Evolutionary conservation across 2,888 invertebrate genomes (phyloP).

Genomic region (Sinopyrophorus schimmeli): DNA sequence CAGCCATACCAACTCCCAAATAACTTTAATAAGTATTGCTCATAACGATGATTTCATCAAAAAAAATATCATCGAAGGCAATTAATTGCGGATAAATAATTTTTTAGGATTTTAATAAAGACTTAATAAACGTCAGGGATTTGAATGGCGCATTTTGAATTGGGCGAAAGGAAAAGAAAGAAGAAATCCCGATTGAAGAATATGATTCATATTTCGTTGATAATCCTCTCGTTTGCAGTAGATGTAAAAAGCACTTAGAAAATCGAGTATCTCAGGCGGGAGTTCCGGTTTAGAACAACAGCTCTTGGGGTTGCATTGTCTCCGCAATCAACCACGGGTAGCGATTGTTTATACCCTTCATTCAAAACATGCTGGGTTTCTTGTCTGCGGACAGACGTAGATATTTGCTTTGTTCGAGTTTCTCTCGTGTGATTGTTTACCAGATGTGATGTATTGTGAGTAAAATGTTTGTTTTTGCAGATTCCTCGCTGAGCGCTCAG

Average conservation of each 20-base stretch:
- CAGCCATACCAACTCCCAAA: too few species aligned
- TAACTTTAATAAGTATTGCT: too few species aligned
- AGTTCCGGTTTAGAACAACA: conserved; percentile 32
- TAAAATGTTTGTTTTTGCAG: conserved; percentile 27
- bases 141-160: too few species aligned
- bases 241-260: conserved; percentile 30
- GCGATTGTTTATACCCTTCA: conserved; percentile 34
- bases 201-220: conserved; percentile 24
- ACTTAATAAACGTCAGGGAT: too few species aligned
- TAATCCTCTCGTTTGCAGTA: conserved; percentile 23
- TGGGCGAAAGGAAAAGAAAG: too few species aligned
- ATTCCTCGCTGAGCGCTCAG: conserved; percentile 21
- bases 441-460: conserved; percentile 26
- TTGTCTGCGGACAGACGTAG: conserved; percentile 38
- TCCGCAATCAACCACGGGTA: conserved; percentile 30
- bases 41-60: too few species aligned
- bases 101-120: too few species aligned
- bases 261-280: conserved; percentile 30
- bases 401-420: conserved; percentile 33
- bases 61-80: too few species aligned
- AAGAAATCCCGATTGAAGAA: conserved; percentile 11
- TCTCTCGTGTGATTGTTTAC: conserved; percentile 27
- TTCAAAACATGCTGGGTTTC: conserved; percentile 38
- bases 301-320: conserved; percentile 33
- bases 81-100: too few species aligned